These are phyloP conservation scores for Acronicta alni DNA, from an alignment of 2,888 invertebrate species.

Conservation along the genomic window DNA sequence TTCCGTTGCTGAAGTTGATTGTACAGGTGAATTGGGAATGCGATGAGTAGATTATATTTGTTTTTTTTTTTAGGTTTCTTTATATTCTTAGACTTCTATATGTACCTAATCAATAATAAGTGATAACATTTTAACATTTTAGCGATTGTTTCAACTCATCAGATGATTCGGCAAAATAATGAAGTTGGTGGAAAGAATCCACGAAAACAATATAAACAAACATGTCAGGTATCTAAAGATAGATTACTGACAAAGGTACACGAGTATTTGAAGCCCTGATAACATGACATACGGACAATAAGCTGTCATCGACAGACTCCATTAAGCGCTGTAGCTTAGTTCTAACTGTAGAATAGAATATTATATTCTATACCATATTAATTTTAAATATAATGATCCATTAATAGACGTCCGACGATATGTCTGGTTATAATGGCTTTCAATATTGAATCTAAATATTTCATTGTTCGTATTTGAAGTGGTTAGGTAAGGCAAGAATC, in stretches of 20 bases:
- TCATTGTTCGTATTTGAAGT: conserved; percentile 8
- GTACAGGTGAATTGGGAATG: conserved; percentile 6
- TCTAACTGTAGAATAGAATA: conserved; percentile 21
- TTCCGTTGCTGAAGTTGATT: conserved; percentile 8
- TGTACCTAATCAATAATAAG: background rate
- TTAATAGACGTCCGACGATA: conserved; percentile 23
- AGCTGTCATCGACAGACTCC: conserved; percentile 41
- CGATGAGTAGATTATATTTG: background rate
- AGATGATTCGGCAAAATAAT: conserved; percentile 8
- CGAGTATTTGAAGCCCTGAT: conserved; percentile 35
- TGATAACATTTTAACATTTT: no score
- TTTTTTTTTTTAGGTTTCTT: background rate
- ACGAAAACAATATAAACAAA: conserved; percentile 21
- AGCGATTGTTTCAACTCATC: background rate
- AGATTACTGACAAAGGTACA: conserved; percentile 47
- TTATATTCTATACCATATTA: background rate
- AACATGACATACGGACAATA: conserved; percentile 50
- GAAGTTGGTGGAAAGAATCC: conserved; percentile 4
- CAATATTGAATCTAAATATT: conserved; percentile 14
- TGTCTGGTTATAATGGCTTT: conserved; percentile 7
- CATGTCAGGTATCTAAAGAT: conserved; percentile 28
- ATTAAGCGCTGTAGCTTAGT: conserved; percentile 20
- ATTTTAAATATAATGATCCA: background rate
- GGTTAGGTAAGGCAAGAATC: background rate
- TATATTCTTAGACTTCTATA: no score